Base-by-base conservation (phyloP, 2,888 invertebrate genomes). In the Asteroscopus sphinx region DNA sequence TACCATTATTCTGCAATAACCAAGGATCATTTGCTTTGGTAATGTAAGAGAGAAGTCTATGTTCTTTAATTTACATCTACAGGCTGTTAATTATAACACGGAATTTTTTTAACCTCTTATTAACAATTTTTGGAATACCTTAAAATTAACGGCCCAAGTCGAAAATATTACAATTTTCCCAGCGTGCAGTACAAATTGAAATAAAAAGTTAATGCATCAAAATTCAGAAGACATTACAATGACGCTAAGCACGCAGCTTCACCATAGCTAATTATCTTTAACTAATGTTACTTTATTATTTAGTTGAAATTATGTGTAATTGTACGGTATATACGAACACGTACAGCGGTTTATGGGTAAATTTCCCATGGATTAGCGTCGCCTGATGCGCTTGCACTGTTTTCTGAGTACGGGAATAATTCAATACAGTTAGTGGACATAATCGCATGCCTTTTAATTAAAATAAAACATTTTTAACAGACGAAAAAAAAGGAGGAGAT, bases 361-460 rank as follows among this genome's bases (percentile, higher is more conserved):
- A 72, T 61, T 89, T 89, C 87, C 80, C 88, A 90, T 84, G 79
- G 78, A 79, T 80, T 80, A 80, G 63, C 80, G 77, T 79, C 71
- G 77, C 67, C 54, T 60, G 47, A 32, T 61, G 63, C 70, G 44
- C 40, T 45, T 65, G 67, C 68, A 74, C 75, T 76, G 73, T 79
- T 78, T 6, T 82, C 77, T 76, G 77, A 79, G 71, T 78, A 80
- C 83, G 86, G 81, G 85, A 90, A 87, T 73, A 66, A 60, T 69
- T 76, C 61, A 67, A 74, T 79, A 81, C 77, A 79, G 76, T 64
- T 88, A 87, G 78, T 76, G 76, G 82, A 71, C 62, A 73, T 65
- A 76, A 80, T 73, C 73, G 68, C 61, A 64, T 55, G 71, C 59
- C 80, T 78, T 77, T 82, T 85, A 81, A 80, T 81, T 83, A 74